Base-by-base conservation (phyloP, 2,888 invertebrate genomes). In the Philereme transversata region DNA sequence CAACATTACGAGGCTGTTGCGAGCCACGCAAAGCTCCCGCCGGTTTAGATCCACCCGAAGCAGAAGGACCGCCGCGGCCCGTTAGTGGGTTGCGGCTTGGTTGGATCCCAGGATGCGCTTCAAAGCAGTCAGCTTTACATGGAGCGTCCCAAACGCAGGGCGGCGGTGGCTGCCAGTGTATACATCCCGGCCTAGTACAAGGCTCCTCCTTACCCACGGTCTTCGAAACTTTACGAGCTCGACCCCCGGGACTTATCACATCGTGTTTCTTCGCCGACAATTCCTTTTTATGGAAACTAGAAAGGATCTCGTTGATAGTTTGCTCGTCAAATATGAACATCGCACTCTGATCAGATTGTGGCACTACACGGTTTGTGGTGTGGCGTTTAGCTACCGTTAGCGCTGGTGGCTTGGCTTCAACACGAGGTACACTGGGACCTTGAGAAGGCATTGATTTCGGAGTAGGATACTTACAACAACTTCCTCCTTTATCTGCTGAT, bases 61-160 rank as follows among this genome's bases (percentile, higher is more conserved):
- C 57, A 50, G 60, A 43, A 50, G 65, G 57, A 22, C 70, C 74
- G 49, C 76, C 78, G 56, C 76, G 72, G 6, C 73, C 65, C n/a
- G 69, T 74, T 43, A 81, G 65, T 5, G 73, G 78, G 62, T 87
- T 88, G 50, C 83, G 82, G 47, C 85, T 84, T 6, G 85, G 84
- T 61, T 81, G 83, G 48, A 84, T 80, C 36, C 81, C 82, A 34
- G 79, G 79, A 3, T 72, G 82, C 40, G 87, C 76, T 66, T 89
- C 88, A 54, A 89, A 90, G 75, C 89, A 89, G 69, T 89, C 90
- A 1, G 90, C 90, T 76, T 87, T 89, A 69, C 90, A 91, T 52
- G 90, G 90, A 49, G 78, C 76, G 67, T 90, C 79, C 87, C 88
- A 90, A 51, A 88, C 76, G 67, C 89, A 90, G 10, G 88, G 89